Evolutionary conservation across 2,113 vertebrate species (phyloP), one percentile per base, ranked within the genome.

Genomic region (Chauna torquata): DNA sequence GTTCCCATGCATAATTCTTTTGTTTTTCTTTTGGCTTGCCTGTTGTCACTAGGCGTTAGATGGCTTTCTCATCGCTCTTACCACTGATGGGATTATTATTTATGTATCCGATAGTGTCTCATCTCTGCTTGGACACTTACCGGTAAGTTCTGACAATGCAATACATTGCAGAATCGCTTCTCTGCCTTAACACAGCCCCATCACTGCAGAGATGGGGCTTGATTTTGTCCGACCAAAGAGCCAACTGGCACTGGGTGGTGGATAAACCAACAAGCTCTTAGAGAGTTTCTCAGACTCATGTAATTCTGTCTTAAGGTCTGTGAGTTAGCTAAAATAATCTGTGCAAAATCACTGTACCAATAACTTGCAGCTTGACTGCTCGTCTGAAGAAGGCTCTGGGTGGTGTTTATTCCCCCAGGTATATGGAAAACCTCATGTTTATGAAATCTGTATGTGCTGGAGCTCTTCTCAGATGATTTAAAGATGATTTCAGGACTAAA

Each of bases 61-160:
- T 96, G 99, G 98, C 52, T 99, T 99, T 98, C 98, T 99, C 91
- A 98, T 99, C 79, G 98, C 99, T 86, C 98, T 99, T 88, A 99
- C 98, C 64, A 98, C 98, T 85, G 99, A 99, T 90, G 99, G 99
- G 88, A 99, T 99, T 97, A 99, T 99, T 96, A 97, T 99, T 96
- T 99, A 99, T 59, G 98, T 99, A 34, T 99, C 98, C 85, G 98
- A 99, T 82, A 99, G 98, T 15, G 98, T 99, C 96, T 98, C 98
- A 1, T 98, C 98, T 85, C 98, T 99, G 61, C 99, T 99, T 74
- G 99, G 99, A 76, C 98, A 99, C 98, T 98, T 98, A 97, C 98
- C 99, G 97, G 99, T 99, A 98, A 99, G 99, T 98, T 98, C 94
- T 94, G 90, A 71, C 59, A 61, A 34, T 3, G 0, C 20, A 13